These are phyloP conservation scores for Zosterops borbonicus DNA, from an alignment of 2,113 vertebrate species.

Conservation along the genomic window DNA sequence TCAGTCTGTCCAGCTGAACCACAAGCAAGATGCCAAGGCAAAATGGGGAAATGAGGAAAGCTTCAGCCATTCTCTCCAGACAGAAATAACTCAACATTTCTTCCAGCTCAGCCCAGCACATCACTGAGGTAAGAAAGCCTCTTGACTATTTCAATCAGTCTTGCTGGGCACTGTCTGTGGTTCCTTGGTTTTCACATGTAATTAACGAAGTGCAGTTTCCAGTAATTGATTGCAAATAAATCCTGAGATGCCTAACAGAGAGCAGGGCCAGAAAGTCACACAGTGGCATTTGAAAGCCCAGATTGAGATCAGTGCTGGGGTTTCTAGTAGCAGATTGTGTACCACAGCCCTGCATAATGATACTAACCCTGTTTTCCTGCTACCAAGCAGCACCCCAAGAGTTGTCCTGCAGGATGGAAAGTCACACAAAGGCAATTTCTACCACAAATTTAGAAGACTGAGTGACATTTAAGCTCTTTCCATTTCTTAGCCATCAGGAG, in stretches of 20 bases:
- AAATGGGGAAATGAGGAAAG: not conserved
- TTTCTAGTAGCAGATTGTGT: not conserved
- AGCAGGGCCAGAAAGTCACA: not conserved
- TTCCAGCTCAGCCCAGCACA: not conserved
- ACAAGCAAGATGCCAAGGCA: not conserved
- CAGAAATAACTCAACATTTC: not conserved
- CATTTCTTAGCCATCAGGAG: not conserved
- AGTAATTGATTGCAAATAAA: not conserved
- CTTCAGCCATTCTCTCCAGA: not conserved
- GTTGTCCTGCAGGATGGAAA: not conserved
- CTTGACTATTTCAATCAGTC: not conserved
- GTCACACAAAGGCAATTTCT: not conserved
- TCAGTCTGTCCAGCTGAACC: not conserved
- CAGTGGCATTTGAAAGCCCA: not conserved
- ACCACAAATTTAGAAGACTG: not conserved
- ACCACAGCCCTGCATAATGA: rapidly evolving
- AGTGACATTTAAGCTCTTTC: not conserved
- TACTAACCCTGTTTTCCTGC: not conserved
- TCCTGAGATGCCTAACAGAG: not conserved
- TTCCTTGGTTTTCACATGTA: not conserved
- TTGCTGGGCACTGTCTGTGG: rapidly evolving
- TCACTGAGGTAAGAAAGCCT: not conserved
- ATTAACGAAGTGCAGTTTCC: not conserved
- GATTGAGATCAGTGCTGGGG: not conserved
- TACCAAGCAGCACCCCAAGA: not conserved